A percentile compares a stretch with the other conserved stretches of the same genome.
phyloP scores from a whole-genome alignment of 2,113 vertebrate genomes.

The Ctenomys sociabilis region DNA sequence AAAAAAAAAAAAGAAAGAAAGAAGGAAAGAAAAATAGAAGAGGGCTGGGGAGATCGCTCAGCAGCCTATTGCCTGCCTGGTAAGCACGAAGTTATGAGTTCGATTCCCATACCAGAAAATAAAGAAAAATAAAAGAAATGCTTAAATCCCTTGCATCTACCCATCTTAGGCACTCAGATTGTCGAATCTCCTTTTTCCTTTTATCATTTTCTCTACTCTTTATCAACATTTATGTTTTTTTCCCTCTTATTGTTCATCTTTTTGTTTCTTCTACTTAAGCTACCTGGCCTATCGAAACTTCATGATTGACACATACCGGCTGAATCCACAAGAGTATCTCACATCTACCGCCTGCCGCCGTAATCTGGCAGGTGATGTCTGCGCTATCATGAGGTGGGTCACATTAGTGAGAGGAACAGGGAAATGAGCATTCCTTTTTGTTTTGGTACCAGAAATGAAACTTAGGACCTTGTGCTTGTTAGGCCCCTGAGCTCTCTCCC shows the following conservation, averaged over 20 bases:
- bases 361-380: conserved; percentile 97
- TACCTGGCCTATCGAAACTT: conserved; percentile 98
- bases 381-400: conserved; percentile 96
- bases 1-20: too few species aligned
- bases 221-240: background rate
- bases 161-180: background rate
- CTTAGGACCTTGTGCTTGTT: too few species aligned
- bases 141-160: background rate
- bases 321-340: conserved; percentile 98
- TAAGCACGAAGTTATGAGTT: too few species aligned
- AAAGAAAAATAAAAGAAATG: background rate
- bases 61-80: too few species aligned
- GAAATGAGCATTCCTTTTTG: background rate
- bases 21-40: background rate
- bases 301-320: conserved; percentile 99
- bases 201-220: background rate
- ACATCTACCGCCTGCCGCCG: conserved; percentile 97
- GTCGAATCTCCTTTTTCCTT: background rate
- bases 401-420: background rate
- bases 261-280: conserved; percentile 80
- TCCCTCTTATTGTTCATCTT: background rate
- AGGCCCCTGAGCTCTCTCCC: too few species aligned
- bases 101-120: too few species aligned
- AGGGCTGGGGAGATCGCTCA: too few species aligned
- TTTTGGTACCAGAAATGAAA: too few species aligned